Conservation (phyloP, 2,888 invertebrate species). For the Dryocosmus kuriphilus region DNA sequence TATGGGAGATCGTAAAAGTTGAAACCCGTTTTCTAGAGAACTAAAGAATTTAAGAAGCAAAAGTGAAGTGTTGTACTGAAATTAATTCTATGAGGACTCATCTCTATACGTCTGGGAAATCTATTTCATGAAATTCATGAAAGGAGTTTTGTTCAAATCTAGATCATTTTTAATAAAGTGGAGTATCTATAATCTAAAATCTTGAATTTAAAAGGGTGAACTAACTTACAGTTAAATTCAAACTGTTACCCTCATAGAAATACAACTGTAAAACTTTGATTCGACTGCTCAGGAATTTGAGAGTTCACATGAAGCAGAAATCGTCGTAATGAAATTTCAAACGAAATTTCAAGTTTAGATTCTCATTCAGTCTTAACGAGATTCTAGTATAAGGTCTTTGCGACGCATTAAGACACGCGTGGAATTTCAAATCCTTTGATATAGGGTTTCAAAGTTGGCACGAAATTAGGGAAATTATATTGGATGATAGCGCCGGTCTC, state of each 20-base stretch:
- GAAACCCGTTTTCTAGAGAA: no score
- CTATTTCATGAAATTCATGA: no score
- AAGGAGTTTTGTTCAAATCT: no score
- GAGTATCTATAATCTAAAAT: no score
- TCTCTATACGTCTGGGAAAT: no score
- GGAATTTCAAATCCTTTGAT: conserved; percentile 33
- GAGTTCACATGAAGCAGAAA: neutral
- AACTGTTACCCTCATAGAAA: neutral
- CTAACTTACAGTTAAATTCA: neutral
- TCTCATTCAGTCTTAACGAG: conserved; percentile 31
- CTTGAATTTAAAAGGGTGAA: no score
- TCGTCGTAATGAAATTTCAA: conserved; percentile 14
- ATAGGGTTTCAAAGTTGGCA: conserved; percentile 29
- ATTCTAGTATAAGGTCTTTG: conserved; percentile 31
- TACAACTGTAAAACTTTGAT: neutral
- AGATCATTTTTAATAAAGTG: no score
- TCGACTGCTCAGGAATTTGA: neutral
- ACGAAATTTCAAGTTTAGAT: conserved; percentile 17
- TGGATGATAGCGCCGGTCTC: conserved; percentile 23
- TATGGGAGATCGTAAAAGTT: no score
- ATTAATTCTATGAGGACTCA: no score
- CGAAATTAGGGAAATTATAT: conserved; percentile 39
- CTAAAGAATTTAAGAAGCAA: no score
- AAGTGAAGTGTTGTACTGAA: no score
- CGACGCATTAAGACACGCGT: conserved; percentile 26